Percentiles rank a stretch among this genome's conserved stretches.
Conservation (phyloP, 2,888 invertebrate genomes). For the Diarsia brunnea region DNA sequence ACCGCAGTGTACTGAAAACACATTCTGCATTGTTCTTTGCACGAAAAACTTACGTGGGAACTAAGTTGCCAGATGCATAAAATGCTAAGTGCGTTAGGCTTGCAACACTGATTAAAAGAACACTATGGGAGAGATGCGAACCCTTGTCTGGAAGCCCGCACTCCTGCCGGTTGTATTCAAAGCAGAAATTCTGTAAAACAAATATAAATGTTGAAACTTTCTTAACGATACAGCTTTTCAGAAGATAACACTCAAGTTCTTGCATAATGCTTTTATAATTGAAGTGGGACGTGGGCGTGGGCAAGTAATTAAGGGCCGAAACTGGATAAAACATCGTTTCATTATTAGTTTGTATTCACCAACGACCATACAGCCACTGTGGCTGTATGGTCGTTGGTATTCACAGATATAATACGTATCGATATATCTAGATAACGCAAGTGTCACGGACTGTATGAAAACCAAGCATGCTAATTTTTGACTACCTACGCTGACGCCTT, state of each 20-base stretch:
- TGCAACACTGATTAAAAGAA: slow-evolving; percentile 73
- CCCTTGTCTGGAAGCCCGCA: slow-evolving; percentile 77
- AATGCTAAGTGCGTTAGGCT: slow-evolving; percentile 72
- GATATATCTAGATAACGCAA: no score
- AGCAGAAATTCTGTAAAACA: slow-evolving; percentile 86
- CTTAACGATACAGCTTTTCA: slow-evolving; percentile 10
- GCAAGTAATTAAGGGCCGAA: slow-evolving; percentile 19
- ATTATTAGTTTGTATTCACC: neutral
- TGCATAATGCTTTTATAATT: slow-evolving; percentile 29
- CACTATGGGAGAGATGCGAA: slow-evolving; percentile 64
- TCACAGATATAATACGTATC: no score
- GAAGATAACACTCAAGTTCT: slow-evolving; percentile 22
- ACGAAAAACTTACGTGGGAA: slow-evolving; percentile 65
- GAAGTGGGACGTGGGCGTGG: slow-evolving; percentile 6
- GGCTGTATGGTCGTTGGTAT: no score
- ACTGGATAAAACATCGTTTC: neutral
- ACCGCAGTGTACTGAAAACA: slow-evolving; percentile 51
- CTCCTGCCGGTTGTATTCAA: slow-evolving; percentile 85
- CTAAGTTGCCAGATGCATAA: slow-evolving; percentile 55
- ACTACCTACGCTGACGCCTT: no score
- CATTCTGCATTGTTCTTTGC: slow-evolving; percentile 49
- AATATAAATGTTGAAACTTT: slow-evolving; percentile 44
- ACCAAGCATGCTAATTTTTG: no score
- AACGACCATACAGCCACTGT: no score
- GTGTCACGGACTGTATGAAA: no score